Percentiles rank a stretch among this genome's conserved stretches.
phyloP scores from a whole-genome alignment of 2,113 vertebrate genomes.

The Carollia perspicillata region DNA sequence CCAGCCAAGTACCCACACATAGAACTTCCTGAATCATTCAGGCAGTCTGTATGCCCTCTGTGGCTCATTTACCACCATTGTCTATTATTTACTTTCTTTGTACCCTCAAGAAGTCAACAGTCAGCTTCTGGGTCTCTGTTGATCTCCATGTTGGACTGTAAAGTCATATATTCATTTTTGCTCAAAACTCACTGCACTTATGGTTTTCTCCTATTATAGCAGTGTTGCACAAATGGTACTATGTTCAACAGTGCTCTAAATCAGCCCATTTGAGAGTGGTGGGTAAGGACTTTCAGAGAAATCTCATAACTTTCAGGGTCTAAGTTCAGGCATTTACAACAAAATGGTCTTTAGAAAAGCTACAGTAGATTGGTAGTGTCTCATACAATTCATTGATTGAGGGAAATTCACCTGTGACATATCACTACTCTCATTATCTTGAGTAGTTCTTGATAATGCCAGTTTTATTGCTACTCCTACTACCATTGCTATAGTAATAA shows the following conservation, averaged over 20 bases:
- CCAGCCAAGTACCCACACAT: no score
- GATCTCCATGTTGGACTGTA: slow-evolving; percentile 40
- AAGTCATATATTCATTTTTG: slow-evolving; percentile 64
- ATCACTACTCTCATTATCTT: neutral
- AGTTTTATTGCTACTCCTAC: neutral
- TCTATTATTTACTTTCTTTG: slow-evolving; percentile 76
- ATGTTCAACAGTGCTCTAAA: neutral
- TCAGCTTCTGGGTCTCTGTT: slow-evolving; percentile 42
- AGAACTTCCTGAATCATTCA: neutral
- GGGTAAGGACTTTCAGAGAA: neutral
- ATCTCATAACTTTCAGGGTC: neutral
- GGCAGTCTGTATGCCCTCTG: slow-evolving; percentile 56
- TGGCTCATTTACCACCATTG: slow-evolving; percentile 72
- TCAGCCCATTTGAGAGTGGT: neutral
- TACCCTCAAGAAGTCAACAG: slow-evolving; percentile 55
- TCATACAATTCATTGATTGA: neutral
- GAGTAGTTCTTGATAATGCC: neutral
- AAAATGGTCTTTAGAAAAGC: neutral
- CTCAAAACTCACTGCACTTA: neutral
- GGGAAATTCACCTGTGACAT: neutral
- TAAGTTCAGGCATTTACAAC: neutral
- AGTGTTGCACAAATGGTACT: neutral
- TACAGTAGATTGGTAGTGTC: neutral
- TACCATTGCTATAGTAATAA: neutral
- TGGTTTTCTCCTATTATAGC: slow-evolving; percentile 40